Base-by-base conservation (phyloP, 2,797 vertebrate species). In the Liasis olivaceus region DNA sequence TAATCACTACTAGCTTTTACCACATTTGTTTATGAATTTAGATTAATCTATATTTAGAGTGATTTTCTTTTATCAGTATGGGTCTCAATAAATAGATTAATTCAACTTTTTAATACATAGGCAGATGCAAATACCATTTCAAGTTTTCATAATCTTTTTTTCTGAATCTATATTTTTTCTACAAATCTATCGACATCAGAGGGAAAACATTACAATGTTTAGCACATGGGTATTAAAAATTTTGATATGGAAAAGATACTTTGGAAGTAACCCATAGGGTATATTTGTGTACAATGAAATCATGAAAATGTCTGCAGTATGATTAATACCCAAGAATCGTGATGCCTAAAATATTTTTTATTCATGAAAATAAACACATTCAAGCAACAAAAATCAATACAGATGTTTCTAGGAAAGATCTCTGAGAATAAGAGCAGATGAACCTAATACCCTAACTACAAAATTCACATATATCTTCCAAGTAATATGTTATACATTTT, bases 1-100 rank as follows among this genome's bases (percentile, higher is more conserved):
- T 72, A 89, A 94, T 5, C 59, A 58, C n/a, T 93, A 92, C 90
- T 58, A 91, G 63, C 7, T 8, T 69, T n/a, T 89, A 59, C 87
- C 89, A 88, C 4, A 11, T 14, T 90, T 64, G 60, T 91, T 90
- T 87, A 90, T 60, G 64, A 92, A 81, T 1, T n/a, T 88, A 15
- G 59, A 59, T 28, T 85, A 62, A 87, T n/a, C 11, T 69, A 17
- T 17, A 59, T 91, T 81, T 22, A 92, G 69, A 31, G 42, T 56
- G 17, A 58, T 31, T 36, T 90, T 26, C 89, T 90, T 90, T 89
- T 31, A 81, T 87, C 24, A 93, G 36, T 81, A 90, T 58, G 5
- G 22, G 87, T 24, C n/a, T 90, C 63, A 90, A 90, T 22, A 51
- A 47, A 5, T 24, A 88, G n/a, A 26, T 77, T 62, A 86, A 85